Evolutionary conservation across 2,113 vertebrate genomes (phyloP).

Genomic region (Pollimyrus isidori): DNA sequence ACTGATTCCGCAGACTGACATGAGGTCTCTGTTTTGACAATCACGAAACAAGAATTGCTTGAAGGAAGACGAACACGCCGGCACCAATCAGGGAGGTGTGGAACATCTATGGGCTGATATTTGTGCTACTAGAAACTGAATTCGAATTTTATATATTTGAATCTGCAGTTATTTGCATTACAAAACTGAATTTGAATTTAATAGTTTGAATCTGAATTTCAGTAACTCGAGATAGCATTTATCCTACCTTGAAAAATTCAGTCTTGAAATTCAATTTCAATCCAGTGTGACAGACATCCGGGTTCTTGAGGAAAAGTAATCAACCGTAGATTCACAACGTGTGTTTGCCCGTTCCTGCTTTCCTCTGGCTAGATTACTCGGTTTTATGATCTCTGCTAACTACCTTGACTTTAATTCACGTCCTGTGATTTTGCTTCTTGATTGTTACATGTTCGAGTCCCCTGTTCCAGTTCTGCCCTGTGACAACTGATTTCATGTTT

Average conservation of each 20-base stretch:
- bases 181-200: no score
- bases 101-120: background rate
- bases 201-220: no score
- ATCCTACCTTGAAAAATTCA: no score
- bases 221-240: no score
- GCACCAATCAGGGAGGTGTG: background rate
- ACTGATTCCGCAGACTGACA: background rate
- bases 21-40: background rate
- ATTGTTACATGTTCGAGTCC: background rate
- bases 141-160: no score
- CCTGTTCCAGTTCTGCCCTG: background rate
- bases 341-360: background rate
- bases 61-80: background rate
- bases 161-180: no score
- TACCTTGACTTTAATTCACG: background rate
- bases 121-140: no score
- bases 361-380: background rate
- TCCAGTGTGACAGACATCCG: no score
- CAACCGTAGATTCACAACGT: no score
- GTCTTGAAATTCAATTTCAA: no score
- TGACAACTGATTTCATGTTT: background rate
- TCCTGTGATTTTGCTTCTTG: background rate
- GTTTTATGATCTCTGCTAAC: background rate
- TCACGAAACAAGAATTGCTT: background rate
- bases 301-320: no score